Percentiles rank a stretch among this genome's conserved stretches.
phyloP scores from a whole-genome alignment of 2,797 vertebrate species.

The Tadarida brasiliensis region DNA sequence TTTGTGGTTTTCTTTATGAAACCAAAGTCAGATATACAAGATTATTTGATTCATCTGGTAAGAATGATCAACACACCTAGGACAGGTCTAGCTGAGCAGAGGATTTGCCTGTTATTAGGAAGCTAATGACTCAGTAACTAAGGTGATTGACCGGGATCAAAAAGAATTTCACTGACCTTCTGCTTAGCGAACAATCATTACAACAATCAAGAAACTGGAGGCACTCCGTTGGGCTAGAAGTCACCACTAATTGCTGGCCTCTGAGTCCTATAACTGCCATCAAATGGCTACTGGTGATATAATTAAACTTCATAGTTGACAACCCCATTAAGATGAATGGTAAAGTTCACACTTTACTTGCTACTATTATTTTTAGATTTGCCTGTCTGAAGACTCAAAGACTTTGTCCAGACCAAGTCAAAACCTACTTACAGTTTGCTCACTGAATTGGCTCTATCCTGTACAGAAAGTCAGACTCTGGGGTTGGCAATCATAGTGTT shows the following conservation, averaged over 20 bases:
- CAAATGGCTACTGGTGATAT: conserved; percentile 62
- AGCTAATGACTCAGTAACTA: conserved; percentile 56
- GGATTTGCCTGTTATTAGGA: conserved; percentile 24
- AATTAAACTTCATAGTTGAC: conserved; percentile 69
- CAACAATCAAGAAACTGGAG: conserved; percentile 58
- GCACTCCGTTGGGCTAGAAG: conserved; percentile 13
- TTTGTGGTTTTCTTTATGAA: conserved; percentile 27
- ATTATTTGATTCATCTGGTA: conserved; percentile 29
- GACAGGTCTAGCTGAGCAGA: neutral
- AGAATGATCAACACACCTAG: conserved; percentile 10
- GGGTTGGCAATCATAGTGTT: neutral
- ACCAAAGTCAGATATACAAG: neutral
- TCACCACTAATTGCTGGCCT: conserved; percentile 73
- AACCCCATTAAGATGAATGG: conserved; percentile 66
- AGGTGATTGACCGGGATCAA: conserved; percentile 48
- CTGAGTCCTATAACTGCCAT: conserved; percentile 55
- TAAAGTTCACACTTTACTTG: conserved; percentile 62
- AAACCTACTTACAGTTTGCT: neutral
- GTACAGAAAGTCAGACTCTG: neutral
- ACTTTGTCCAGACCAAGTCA: conserved; percentile 63
- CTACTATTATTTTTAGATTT: conserved; percentile 69
- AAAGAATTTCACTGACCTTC: conserved; percentile 64
- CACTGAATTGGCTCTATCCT: neutral
- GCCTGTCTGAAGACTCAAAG: conserved; percentile 63
- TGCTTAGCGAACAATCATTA: conserved; percentile 62